These are phyloP conservation scores for Oncopodura yosiiana DNA, from an alignment of 1,140 invertebrate species.

Conservation along the genomic window DNA sequence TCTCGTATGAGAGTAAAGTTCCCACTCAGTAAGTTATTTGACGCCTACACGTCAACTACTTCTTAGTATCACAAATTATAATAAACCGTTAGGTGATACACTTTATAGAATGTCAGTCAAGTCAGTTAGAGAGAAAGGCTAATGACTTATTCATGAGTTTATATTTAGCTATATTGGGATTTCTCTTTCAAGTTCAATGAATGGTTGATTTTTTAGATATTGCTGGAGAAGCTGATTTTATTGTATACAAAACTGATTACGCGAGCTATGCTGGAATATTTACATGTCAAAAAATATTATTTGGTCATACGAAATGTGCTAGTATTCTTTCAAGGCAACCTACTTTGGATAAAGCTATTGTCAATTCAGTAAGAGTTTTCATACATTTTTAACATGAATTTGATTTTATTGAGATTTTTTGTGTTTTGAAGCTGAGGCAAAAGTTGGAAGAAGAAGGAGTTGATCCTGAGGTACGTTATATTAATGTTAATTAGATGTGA, in stretches of 20 bases:
- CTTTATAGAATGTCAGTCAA: too few species aligned
- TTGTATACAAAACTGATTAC: conserved; percentile 63
- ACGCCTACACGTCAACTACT: neutral
- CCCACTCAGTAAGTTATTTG: conserved; percentile 64
- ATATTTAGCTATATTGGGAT: too few species aligned
- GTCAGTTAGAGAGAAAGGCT: too few species aligned
- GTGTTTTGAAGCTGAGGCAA: conserved; percentile 47
- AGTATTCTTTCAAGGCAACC: conserved; percentile 61
- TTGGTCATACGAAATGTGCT: conserved; percentile 61
- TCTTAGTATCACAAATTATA: too few species aligned
- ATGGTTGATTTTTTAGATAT: conserved; percentile 57
- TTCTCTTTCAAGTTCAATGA: too few species aligned
- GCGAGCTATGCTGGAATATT: conserved; percentile 62
- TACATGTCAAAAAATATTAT: conserved; percentile 62
- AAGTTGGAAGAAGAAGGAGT: conserved; percentile 51
- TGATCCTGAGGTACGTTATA: too few species aligned
- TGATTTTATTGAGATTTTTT: neutral
- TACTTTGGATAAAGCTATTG: conserved; percentile 53
- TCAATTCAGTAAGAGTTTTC: conserved; percentile 50
- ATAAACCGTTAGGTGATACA: too few species aligned
- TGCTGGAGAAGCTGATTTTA: conserved; percentile 60
- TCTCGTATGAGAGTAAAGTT: conserved; percentile 63
- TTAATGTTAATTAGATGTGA: too few species aligned
- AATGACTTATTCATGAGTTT: too few species aligned
- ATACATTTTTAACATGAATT: neutral